Evolutionary conservation across 1,140 invertebrate species (phyloP), one percentile per base, ranked within the genome.

Genomic region (Drosophila eugracilis): DNA sequence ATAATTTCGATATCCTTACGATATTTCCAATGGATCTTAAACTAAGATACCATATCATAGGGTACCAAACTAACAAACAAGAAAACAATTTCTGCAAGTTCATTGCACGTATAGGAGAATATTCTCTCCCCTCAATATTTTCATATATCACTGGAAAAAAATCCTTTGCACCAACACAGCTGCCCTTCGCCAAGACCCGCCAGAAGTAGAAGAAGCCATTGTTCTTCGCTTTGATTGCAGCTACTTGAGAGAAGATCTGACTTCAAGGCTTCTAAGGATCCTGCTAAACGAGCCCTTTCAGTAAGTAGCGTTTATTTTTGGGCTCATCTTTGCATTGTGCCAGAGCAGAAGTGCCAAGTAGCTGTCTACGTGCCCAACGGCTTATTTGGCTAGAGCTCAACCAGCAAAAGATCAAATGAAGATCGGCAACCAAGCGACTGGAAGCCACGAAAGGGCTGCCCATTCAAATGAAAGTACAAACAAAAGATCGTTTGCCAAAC

Each of bases 281-380:
- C 22, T 49, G 49, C 59, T 71, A 66, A 80, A 62, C 58, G 78
- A 83, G 52, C 65, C 78, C 60, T 72, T 80, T 45, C 37, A 42
- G 60, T 76, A 80, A 80, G 72, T 80, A 72, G 78, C 78, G 75
- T 83, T 83, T 83, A 83, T 83, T 83, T 83, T 78, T 81, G 73
- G 78, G 78, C 77, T 80, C 54, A 78, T 78, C 75, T 60, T 54
- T 30, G 62, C 54, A 53, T 73, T 80, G 65, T 75, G 36, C 45
- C 34, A 44, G 62, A 24, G 26, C 22, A 24, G 14, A 12, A 71
- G 67, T 42, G 52, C 48, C 36, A 58, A 60, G 60, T 74, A 72
- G 70, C 60, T 41, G 34, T 37, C 63, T 81, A 83, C 78, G 78
- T 81, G 78, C 70, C 67, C 65, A 83, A 74, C 26, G 48, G 74